Conservation (phyloP, 2,888 invertebrate species). For the Drosophila niveifrons region DNA sequence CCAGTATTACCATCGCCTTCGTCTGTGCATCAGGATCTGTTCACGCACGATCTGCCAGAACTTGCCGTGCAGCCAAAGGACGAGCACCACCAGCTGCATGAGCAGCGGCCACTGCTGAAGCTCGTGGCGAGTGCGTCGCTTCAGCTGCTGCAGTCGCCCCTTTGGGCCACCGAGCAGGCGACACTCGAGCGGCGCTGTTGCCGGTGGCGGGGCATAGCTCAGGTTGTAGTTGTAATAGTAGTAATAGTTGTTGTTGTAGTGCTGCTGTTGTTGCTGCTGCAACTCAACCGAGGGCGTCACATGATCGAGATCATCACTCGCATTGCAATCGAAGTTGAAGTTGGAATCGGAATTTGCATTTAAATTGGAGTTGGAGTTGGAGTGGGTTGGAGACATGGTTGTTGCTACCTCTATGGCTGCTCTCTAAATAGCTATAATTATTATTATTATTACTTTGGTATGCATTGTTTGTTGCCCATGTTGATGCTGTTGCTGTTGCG, state of each 20-base stretch:
- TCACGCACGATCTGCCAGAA: constrained; percentile 82
- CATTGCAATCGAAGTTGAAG: neutral
- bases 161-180: constrained; percentile 39
- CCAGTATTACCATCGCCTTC: constrained; percentile 72
- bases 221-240: constrained; percentile 82
- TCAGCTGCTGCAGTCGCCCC: constrained; percentile 71
- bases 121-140: constrained; percentile 79
- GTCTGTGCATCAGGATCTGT: constrained; percentile 69
- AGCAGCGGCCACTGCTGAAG: constrained; percentile 83
- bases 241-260: constrained; percentile 78
- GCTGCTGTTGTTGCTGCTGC: constrained; percentile 60
- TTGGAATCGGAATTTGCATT: neutral
- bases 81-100: constrained; percentile 80
- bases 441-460: constrained; percentile 31
- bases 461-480: constrained; percentile 51
- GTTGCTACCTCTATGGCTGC: constrained; percentile 38
- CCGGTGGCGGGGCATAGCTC: constrained; percentile 73
- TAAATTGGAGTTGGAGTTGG: constrained; percentile 2
- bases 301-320: constrained; percentile 59
- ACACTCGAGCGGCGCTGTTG: constrained; percentile 35
- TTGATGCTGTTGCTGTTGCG: constrained; percentile 42
- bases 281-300: constrained; percentile 51
- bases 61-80: constrained; percentile 83
- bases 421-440: constrained; percentile 45
- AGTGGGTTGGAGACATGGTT: constrained; percentile 41